A percentile compares a stretch with the other conserved stretches of the same genome.
Conservation (phyloP, 2,113 vertebrate genomes). For the Physeter macrocephalus region DNA sequence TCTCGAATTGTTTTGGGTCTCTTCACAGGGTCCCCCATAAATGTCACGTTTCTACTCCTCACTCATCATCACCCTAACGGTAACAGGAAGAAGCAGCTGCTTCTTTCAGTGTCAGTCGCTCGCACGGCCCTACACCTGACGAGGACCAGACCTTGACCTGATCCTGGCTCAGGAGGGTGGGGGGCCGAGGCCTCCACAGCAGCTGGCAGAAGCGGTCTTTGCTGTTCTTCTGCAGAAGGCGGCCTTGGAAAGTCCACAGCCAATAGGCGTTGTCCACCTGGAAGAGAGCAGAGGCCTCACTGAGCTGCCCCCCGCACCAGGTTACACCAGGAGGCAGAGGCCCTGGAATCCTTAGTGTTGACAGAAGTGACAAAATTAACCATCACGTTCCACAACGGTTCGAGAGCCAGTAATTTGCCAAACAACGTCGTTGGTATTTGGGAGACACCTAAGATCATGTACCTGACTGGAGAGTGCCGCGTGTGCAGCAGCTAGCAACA, state of each 20-base stretch:
- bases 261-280: slow-evolving; percentile 99
- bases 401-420: accelerated
- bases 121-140: accelerated
- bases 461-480: accelerated
- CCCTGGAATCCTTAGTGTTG: background rate
- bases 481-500: background rate
- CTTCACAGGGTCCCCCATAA: background rate
- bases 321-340: accelerated
- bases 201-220: slow-evolving; percentile 98
- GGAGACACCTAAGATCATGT: accelerated
- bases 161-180: slow-evolving; percentile 88
- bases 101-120: accelerated
- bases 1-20: background rate
- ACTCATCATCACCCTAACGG: accelerated
- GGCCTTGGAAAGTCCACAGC: slow-evolving; percentile 99
- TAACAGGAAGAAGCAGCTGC: background rate
- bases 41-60: accelerated
- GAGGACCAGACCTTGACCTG: slow-evolving; percentile 88
- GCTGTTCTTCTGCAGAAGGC: slow-evolving; percentile 97
- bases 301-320: background rate
- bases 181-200: slow-evolving; percentile 95
- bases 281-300: background rate
- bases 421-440: accelerated
- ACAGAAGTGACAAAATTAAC: no score
- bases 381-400: accelerated